Evolutionary conservation across 2,888 invertebrate genomes (phyloP).

Genomic region (Erebia aethiops): DNA sequence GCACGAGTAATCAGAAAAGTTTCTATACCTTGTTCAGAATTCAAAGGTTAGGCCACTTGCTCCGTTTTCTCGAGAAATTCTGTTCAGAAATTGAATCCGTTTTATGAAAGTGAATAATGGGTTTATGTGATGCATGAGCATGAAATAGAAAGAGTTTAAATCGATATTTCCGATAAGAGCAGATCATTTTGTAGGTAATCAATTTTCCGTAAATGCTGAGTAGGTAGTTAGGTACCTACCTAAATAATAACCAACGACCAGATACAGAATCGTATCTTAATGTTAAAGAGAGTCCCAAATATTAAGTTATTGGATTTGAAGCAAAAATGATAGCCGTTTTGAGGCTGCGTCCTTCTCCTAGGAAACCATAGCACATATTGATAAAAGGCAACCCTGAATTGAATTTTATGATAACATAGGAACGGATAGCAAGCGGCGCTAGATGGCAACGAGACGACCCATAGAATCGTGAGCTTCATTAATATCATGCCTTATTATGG

Average conservation of each 20-base stretch:
- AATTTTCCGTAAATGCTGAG: background rate
- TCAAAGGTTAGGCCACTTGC: background rate
- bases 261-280: no score
- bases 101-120: background rate
- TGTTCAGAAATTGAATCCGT: background rate
- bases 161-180: background rate
- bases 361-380: no score
- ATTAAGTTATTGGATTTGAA: no score
- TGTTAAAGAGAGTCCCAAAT: no score
- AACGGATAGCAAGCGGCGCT: constrained; percentile 48
- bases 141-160: background rate
- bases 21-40: constrained; percentile 8
- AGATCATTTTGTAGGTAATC: background rate
- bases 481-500: background rate
- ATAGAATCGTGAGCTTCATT: constrained; percentile 18
- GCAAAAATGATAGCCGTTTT: no score
- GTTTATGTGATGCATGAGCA: constrained; percentile 3
- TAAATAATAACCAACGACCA: no score
- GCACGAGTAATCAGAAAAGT: constrained; percentile 28
- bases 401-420: constrained; percentile 50
- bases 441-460: constrained; percentile 9
- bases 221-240: no score
- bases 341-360: no score
- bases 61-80: constrained; percentile 13
- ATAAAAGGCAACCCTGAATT: constrained; percentile 7